Conservation (phyloP, 2,888 invertebrate genomes). For the Morpho deidamia region DNA sequence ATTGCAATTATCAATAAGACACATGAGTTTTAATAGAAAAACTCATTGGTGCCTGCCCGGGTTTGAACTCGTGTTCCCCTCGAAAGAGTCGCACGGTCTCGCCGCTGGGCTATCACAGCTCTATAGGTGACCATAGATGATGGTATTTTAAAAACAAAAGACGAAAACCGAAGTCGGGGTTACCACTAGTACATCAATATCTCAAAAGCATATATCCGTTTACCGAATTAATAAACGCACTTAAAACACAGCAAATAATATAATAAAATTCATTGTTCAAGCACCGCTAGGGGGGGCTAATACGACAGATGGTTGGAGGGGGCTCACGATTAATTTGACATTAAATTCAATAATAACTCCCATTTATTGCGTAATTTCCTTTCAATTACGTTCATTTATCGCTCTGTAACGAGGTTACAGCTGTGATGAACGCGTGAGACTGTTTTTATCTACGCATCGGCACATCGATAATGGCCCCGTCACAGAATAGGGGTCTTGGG, state of each 20-base stretch:
- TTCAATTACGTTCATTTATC: conserved; percentile 75
- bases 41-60: too few relatives aligned
- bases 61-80: too few relatives aligned
- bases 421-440: conserved; percentile 35
- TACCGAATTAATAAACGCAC: conserved; percentile 22
- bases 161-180: too few relatives aligned
- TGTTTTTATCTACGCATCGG: conserved; percentile 25
- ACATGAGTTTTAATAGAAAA: too few relatives aligned
- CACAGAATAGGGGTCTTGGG: too few relatives aligned
- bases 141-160: too few relatives aligned
- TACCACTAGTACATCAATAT: too few relatives aligned
- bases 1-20: too few relatives aligned
- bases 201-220: too few relatives aligned
- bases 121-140: too few relatives aligned
- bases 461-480: not conserved
- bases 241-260: conserved; percentile 31
- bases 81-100: too few relatives aligned
- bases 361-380: conserved; percentile 78
- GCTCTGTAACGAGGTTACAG: conserved; percentile 66
- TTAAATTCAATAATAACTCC: conserved; percentile 77
- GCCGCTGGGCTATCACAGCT: too few relatives aligned
- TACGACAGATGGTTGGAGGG: conserved; percentile 68
- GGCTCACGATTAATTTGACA: conserved; percentile 71
- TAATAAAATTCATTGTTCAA: conserved; percentile 38
- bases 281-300: conserved; percentile 28